Percentiles rank a stretch among this genome's conserved stretches.
phyloP scores from a whole-genome alignment of 2,113 vertebrate species.

The Procapra przewalskii region DNA sequence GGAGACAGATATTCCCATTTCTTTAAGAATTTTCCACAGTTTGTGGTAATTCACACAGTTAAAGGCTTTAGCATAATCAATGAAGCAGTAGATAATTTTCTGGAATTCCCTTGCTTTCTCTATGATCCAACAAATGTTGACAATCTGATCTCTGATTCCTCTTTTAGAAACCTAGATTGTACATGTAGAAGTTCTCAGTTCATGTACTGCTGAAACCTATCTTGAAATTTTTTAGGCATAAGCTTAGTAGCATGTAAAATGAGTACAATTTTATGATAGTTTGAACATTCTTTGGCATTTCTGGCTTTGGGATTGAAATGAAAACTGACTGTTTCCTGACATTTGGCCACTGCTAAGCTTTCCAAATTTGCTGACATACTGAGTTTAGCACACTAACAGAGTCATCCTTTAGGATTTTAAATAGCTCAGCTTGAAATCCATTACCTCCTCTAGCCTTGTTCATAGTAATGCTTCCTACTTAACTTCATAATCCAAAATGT shows the following conservation, averaged over 20 bases:
- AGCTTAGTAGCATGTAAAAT: neutral
- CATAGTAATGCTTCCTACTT: no score
- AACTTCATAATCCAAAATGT: no score
- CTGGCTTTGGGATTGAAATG: no score
- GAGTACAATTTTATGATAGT: neutral
- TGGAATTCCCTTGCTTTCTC: neutral
- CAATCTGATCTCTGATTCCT: neutral
- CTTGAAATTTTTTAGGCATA: neutral
- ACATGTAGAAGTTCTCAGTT: neutral
- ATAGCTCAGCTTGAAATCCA: no score
- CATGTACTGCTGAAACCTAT: neutral
- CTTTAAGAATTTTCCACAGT: neutral
- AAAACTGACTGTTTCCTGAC: no score
- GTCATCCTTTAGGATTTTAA: no score
- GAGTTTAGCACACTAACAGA: no score
- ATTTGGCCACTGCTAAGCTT: no score
- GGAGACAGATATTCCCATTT: neutral
- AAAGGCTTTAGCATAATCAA: neutral
- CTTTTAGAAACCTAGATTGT: neutral
- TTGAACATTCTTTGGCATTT: neutral
- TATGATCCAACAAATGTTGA: neutral
- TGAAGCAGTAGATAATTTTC: neutral
- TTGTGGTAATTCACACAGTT: neutral
- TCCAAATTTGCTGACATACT: no score
- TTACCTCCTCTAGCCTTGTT: no score